phyloP scores from a whole-genome alignment of 1,140 invertebrate genomes.

The Pseudoatta argentina region DNA sequence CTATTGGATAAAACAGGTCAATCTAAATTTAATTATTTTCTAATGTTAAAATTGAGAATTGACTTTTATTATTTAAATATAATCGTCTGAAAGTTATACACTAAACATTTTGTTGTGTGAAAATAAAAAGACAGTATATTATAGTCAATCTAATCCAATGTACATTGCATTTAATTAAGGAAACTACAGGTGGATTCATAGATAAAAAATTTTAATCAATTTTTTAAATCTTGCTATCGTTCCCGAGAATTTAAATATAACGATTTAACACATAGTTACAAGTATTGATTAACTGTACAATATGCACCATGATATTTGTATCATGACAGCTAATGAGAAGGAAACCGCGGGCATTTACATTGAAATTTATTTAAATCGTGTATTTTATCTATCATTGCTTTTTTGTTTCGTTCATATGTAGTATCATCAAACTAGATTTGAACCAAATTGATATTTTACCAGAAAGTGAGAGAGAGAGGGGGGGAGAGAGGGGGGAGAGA shows the following conservation, averaged over 20 bases:
- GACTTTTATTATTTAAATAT: neutral
- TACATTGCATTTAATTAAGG: neutral
- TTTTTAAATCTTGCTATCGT: constrained; percentile 18
- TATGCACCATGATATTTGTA: neutral
- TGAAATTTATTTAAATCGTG: constrained; percentile 52
- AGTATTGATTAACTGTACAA: constrained; percentile 28
- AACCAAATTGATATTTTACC: constrained; percentile 2
- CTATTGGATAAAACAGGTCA: neutral
- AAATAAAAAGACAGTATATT: neutral
- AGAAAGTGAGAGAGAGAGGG: neutral
- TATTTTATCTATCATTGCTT: neutral
- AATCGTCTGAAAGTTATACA: neutral
- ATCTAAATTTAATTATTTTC: constrained; percentile 8
- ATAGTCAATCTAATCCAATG: neutral
- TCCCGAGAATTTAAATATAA: constrained; percentile 2
- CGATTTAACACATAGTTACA: neutral
- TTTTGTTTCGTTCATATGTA: neutral
- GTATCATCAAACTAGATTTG: constrained; percentile 2
- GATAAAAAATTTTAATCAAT: constrained; percentile 24
- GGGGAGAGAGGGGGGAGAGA: neutral
- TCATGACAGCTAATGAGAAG: constrained; percentile 19
- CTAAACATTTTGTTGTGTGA: neutral
- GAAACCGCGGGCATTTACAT: constrained; percentile 7
- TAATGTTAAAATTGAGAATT: neutral
- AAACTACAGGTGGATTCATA: neutral